phyloP scores from a whole-genome alignment of 2,113 vertebrate species.

The Equus przewalskii region DNA sequence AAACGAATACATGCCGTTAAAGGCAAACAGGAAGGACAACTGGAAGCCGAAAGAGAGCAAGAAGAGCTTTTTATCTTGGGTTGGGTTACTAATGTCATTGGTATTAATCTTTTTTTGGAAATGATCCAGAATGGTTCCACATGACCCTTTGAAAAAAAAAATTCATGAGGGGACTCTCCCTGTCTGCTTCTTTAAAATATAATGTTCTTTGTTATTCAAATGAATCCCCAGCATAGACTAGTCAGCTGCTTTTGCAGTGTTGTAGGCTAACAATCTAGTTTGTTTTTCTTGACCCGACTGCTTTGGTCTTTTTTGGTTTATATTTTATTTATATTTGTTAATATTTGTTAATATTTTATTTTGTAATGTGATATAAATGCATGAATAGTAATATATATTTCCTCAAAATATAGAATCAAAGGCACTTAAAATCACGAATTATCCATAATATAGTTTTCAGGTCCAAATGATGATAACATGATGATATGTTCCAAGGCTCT shows the following conservation, averaged over 20 bases:
- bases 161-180: not conserved
- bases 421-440: not conserved
- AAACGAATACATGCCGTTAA: not conserved
- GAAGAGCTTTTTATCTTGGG: not conserved
- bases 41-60: not conserved
- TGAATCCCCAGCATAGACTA: not conserved
- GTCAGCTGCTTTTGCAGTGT: not conserved
- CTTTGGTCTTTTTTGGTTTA: not conserved
- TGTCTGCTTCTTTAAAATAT: conserved; percentile 25
- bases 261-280: not conserved
- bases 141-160: not conserved
- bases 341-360: conserved; percentile 31
- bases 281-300: conserved; percentile 33
- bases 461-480: not conserved
- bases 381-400: not conserved
- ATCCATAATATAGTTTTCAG: not conserved
- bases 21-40: not conserved
- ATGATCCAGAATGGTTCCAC: not conserved
- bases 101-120: not conserved
- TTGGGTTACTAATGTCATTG: not conserved
- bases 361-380: not conserved
- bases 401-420: conserved; percentile 34
- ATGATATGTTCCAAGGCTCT: not conserved
- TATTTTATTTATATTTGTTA: not conserved
- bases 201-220: conserved; percentile 15